Evolutionary conservation across 2,888 invertebrate genomes (phyloP).

Genomic region (Plemyria rubiginata): DNA sequence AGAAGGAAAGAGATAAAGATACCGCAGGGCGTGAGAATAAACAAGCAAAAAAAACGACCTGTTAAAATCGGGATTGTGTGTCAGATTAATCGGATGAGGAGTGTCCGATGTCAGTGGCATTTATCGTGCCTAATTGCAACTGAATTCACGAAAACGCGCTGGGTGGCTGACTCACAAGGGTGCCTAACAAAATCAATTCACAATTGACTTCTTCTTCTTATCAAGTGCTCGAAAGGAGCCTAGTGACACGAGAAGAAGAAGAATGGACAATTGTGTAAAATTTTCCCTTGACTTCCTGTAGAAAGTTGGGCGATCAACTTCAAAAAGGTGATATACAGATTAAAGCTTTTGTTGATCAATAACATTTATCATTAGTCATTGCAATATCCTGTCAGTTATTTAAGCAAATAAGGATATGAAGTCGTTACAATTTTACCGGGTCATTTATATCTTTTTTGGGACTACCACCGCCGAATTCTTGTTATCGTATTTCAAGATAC

Average conservation of each 20-base stretch:
- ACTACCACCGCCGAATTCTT: slow-evolving; percentile 42
- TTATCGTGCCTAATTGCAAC: slow-evolving; percentile 81
- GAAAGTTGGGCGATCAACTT: slow-evolving; percentile 6
- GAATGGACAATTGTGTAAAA: slow-evolving; percentile 12
- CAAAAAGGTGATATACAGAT: slow-evolving; percentile 16
- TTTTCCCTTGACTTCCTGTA: slow-evolving; percentile 18
- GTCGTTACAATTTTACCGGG: slow-evolving; percentile 45
- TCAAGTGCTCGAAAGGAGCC: too few species aligned
- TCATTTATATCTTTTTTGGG: slow-evolving; percentile 53
- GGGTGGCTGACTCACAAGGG: slow-evolving; percentile 61
- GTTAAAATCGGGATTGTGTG: slow-evolving; percentile 72
- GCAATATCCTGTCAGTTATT: slow-evolving; percentile 11
- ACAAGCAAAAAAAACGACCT: slow-evolving; percentile 70
- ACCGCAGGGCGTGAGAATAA: slow-evolving; percentile 68
- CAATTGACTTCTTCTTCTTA: too few species aligned
- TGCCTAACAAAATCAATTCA: too few species aligned
- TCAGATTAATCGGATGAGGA: slow-evolving; percentile 75
- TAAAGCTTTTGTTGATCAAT: slow-evolving; percentile 45
- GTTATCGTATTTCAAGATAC: slow-evolving; percentile 58
- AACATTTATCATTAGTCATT: slow-evolving; percentile 31
- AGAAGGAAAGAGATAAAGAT: slow-evolving; percentile 55
- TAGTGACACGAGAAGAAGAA: too few species aligned
- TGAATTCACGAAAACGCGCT: slow-evolving; percentile 65
- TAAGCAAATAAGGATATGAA: slow-evolving; percentile 30
- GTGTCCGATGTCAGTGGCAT: slow-evolving; percentile 75